Percentiles rank a stretch among this genome's conserved stretches.
Conservation (phyloP, 2,797 vertebrate species). For the Eulemur rubriventer region DNA sequence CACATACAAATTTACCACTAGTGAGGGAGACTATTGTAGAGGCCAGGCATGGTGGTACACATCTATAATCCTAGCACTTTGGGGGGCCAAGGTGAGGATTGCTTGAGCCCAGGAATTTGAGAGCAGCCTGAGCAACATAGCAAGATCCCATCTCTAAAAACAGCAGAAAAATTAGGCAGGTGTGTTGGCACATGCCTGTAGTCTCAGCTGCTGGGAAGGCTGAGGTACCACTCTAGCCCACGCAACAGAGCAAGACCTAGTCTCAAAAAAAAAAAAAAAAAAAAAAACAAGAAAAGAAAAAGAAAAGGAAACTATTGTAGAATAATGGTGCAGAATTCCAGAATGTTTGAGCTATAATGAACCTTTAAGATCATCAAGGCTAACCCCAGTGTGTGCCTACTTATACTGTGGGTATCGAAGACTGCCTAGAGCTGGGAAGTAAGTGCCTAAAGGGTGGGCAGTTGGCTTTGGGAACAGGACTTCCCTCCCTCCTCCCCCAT, state of each 20-base stretch:
- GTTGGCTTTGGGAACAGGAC: not conserved
- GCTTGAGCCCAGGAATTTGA: not conserved
- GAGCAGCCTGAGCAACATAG: not conserved
- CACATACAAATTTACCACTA: constrained; percentile 17
- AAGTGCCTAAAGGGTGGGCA: not conserved
- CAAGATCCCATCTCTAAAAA: not conserved
- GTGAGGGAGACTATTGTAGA: not conserved
- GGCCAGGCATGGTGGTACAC: not conserved
- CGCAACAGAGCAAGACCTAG: too few species aligned
- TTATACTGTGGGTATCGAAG: not conserved
- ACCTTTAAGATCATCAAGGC: not conserved
- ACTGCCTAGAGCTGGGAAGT: not conserved
- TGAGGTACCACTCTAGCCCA: not conserved
- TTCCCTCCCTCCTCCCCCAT: not conserved
- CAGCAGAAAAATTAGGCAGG: not conserved
- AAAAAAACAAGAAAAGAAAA: too few species aligned
- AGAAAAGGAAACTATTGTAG: not conserved
- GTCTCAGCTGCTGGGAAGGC: not conserved
- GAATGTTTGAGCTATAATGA: not conserved
- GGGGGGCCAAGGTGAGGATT: not conserved
- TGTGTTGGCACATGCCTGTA: not conserved
- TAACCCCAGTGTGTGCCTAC: not conserved
- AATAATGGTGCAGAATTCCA: not conserved
- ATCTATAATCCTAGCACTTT: not conserved
- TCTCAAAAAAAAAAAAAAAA: too few species aligned